phyloP scores from a whole-genome alignment of 2,113 vertebrate species.

The Scopus umbretta region DNA sequence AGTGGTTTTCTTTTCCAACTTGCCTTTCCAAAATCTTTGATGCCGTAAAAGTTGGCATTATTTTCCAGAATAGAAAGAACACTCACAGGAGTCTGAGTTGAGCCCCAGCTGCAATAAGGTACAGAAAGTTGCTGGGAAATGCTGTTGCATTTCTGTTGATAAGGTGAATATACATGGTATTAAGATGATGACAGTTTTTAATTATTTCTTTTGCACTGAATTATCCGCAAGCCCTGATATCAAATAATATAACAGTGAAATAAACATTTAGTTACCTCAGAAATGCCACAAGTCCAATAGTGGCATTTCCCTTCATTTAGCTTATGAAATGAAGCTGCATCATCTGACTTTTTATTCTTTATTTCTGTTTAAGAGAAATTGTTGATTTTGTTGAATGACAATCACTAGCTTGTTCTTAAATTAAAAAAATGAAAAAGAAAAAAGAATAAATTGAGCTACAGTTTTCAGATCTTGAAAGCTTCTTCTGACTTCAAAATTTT shows the following conservation, averaged over 20 bases:
- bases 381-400: neutral
- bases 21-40: neutral
- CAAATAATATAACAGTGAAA: neutral
- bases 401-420: neutral
- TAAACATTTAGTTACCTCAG: neutral
- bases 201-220: neutral
- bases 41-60: neutral
- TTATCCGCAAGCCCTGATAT: neutral
- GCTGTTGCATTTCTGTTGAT: neutral
- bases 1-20: neutral
- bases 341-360: neutral
- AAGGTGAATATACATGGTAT: neutral
- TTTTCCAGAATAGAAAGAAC: neutral
- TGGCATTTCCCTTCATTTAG: neutral
- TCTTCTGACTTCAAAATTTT: neutral
- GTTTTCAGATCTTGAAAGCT: neutral
- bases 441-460: neutral
- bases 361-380: neutral
- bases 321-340: neutral
- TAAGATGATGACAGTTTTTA: neutral
- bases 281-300: neutral
- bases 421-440: neutral
- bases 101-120: neutral
- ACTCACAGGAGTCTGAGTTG: neutral
- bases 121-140: neutral